Percentiles rank a stretch among this genome's conserved stretches.
Conservation (phyloP, 2,113 vertebrate species). For the Centropristis striata region DNA sequence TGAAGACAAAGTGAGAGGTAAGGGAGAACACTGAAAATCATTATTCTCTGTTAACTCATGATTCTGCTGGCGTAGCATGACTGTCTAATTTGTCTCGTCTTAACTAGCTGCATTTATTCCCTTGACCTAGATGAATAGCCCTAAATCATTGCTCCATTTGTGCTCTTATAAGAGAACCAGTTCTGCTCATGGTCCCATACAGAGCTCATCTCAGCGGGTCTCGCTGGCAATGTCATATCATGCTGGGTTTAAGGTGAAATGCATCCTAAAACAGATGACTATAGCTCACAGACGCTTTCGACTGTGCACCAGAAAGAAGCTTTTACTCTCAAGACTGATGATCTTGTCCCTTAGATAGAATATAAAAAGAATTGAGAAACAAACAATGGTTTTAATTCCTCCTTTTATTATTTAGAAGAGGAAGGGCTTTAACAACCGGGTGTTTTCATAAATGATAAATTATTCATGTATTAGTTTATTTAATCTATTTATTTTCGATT, state of each 20-base stretch:
- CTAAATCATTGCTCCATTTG: constrained; percentile 65
- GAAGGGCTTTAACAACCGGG: too few species aligned
- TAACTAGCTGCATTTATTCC: constrained; percentile 68
- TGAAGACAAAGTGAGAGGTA: constrained; percentile 39
- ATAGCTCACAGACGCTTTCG: not conserved
- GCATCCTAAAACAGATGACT: constrained; percentile 30
- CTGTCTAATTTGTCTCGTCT: constrained; percentile 56
- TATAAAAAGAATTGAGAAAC: not conserved
- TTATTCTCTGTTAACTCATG: constrained; percentile 48
- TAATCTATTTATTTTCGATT: too few species aligned
- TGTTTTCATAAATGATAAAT: too few species aligned
- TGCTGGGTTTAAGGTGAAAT: constrained; percentile 36
- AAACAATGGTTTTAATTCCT: constrained; percentile 1
- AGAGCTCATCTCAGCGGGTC: constrained; percentile 39
- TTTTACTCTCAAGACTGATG: not conserved
- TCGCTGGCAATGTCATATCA: constrained; percentile 27
- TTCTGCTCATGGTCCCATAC: constrained; percentile 47
- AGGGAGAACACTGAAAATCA: constrained; percentile 44
- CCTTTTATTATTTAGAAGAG: not conserved
- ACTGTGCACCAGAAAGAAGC: not conserved
- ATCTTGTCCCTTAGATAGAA: not conserved
- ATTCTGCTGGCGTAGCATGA: constrained; percentile 53
- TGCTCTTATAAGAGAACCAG: constrained; percentile 53
- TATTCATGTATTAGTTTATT: too few species aligned
- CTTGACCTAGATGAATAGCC: constrained; percentile 71